Evolutionary conservation across 2,797 vertebrate genomes (phyloP).

Genomic region (Agapornis canus): DNA sequence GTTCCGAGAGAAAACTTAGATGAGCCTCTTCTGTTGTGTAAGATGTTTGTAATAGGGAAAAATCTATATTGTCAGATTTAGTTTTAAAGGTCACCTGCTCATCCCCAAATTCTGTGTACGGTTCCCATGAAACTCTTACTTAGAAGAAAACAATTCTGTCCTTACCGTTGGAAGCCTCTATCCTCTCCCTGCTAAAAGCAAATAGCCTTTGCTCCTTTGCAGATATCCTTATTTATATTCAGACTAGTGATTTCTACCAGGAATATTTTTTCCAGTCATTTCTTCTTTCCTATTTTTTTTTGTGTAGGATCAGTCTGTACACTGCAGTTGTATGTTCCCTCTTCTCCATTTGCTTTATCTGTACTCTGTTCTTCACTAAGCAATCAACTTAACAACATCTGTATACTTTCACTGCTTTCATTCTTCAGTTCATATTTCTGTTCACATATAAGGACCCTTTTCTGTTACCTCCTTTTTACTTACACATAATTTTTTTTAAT

Average conservation of each 20-base stretch:
- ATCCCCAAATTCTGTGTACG: background rate
- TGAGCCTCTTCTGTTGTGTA: background rate
- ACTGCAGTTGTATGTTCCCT: background rate
- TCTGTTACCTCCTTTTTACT: conserved; percentile 11
- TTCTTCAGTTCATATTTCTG: background rate
- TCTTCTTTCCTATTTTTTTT: background rate
- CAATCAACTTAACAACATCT: background rate
- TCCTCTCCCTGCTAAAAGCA: background rate
- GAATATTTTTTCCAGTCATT: background rate
- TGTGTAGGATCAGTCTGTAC: background rate
- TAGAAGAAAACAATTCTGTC: background rate
- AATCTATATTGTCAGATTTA: background rate
- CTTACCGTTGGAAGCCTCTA: background rate
- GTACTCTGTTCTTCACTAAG: background rate
- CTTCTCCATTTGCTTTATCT: background rate
- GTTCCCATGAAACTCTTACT: background rate
- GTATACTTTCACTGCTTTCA: background rate
- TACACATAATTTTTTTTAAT: background rate
- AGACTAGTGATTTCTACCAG: background rate
- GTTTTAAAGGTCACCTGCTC: background rate
- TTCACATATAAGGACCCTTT: background rate
- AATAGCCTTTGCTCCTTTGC: background rate
- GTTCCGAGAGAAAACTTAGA: background rate
- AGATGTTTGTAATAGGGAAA: background rate
- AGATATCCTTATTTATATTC: background rate